A percentile compares a stretch with the other conserved stretches of the same genome.
These are phyloP conservation scores for Metellina segmentata DNA, from an alignment of 2,888 invertebrate genomes.

Conservation along the genomic window DNA sequence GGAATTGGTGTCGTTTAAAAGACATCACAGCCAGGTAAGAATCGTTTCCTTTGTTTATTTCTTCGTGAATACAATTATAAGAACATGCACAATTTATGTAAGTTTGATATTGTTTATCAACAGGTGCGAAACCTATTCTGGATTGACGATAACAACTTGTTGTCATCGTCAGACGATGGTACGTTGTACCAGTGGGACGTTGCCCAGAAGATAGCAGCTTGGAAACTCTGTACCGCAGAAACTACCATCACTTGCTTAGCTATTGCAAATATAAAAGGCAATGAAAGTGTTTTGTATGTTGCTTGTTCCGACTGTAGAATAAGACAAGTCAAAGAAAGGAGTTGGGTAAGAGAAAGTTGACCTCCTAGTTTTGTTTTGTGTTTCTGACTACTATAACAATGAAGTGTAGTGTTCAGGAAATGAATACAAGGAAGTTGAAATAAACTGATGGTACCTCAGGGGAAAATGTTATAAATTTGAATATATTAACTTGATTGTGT, in stretches of 20 bases:
- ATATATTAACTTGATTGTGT: too few relatives aligned
- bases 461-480: too few relatives aligned
- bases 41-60: too few relatives aligned
- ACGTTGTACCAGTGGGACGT: slow-evolving; percentile 31
- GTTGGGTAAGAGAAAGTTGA: not conserved
- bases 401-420: too few relatives aligned
- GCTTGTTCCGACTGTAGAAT: slow-evolving; percentile 10
- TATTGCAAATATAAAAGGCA: not conserved
- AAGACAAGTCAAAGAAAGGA: not conserved
- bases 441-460: too few relatives aligned
- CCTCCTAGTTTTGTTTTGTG: not conserved
- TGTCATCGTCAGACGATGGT: slow-evolving; percentile 6
- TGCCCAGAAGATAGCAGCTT: not conserved
- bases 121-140: slow-evolving; percentile 18
- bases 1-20: not conserved
- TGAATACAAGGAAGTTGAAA: too few relatives aligned
- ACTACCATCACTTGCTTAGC: not conserved
- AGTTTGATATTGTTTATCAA: not conserved
- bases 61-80: too few relatives aligned
- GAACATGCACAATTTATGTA: too few relatives aligned
- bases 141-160: slow-evolving; percentile 9
- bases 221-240: not conserved
- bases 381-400: too few relatives aligned
- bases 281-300: not conserved
- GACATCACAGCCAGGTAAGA: slow-evolving; percentile 1